Evolutionary conservation across 2,797 vertebrate genomes (phyloP), one percentile per base, ranked within the genome.

Genomic region (Acrossocheilus wenchowensis): DNA sequence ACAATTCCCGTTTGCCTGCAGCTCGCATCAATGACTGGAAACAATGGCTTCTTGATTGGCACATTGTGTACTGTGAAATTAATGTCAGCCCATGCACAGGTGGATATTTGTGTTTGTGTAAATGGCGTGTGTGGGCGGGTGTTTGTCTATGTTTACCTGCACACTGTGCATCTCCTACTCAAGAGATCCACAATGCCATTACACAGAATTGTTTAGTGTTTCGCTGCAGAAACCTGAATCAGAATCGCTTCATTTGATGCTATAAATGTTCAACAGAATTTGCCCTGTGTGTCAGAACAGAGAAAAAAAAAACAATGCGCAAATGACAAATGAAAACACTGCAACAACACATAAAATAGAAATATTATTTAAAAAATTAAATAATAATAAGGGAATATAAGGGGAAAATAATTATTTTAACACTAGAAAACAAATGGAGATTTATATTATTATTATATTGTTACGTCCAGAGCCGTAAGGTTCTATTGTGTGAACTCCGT

Each of bases 71-170:
- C 15, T 34, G 26, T 57, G 39, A 72, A 45, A 71, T 60, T 60
- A 68, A 71, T 57, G 62, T 66, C 57, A 77, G 21, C 4, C 19
- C n/a, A 2, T 34, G 39, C 21, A 34, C 75, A n/a, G 39, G 45
- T 85, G 83, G 30, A 68, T 54, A 30, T 79, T 48, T 75, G 26
- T 60, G 8, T 82, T 74, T 50, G 72, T 68, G 12, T 17, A 77
- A 66, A 75, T 19, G 64, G 19, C 3, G 23, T 9, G 3, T 52
- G 60, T 45, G 57, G 17, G 41, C 17, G 26, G 21, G 3, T 73
- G 36, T 64, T 64, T 66, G 23, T 78, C 21, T 74, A 21, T 69
- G 64, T 71, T 82, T 39, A 54, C 66, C 45, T 54, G 26, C 69
- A 21, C 14, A 5, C 11, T 74, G 39, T 74, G n/a, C 15, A 10